Evolutionary conservation across 2,888 invertebrate genomes (phyloP).

Genomic region (Tryphoninae sp.): DNA sequence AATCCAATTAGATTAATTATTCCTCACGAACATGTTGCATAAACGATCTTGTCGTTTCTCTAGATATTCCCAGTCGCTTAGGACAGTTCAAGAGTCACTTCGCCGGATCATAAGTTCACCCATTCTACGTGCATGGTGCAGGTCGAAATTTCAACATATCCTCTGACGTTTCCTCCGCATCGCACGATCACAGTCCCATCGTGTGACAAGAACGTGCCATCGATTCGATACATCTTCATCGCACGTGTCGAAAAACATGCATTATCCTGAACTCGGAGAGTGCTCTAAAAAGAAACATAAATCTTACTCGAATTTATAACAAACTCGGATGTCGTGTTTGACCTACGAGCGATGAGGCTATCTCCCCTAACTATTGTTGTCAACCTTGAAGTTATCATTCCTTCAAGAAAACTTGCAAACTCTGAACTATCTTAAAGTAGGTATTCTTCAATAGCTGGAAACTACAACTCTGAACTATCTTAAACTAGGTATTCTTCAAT

Average conservation of each 20-base stretch:
- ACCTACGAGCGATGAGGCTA: constrained; percentile 5
- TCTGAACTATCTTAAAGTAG: background rate
- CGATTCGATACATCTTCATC: background rate
- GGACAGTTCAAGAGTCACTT: background rate
- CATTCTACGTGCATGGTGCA: background rate
- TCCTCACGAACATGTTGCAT: too few relatives aligned
- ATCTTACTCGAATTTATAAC: background rate
- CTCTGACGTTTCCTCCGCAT: background rate
- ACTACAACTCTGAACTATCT: background rate
- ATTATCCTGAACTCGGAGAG: background rate
- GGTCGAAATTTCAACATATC: background rate
- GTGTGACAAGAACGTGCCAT: background rate
- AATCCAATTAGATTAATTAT: too few relatives aligned
- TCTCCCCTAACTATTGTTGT: constrained; percentile 1
- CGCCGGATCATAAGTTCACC: background rate
- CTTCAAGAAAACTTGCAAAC: background rate
- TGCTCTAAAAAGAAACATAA: background rate
- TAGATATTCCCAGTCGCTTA: too few relatives aligned
- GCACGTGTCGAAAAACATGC: background rate
- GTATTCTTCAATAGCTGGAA: background rate
- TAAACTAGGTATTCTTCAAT: background rate
- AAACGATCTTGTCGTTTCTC: too few relatives aligned
- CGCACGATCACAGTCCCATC: background rate
- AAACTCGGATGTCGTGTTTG: background rate
- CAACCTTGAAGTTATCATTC: constrained; percentile 12